phyloP scores from a whole-genome alignment of 2,113 vertebrate genomes.

The Setophaga coronata region DNA sequence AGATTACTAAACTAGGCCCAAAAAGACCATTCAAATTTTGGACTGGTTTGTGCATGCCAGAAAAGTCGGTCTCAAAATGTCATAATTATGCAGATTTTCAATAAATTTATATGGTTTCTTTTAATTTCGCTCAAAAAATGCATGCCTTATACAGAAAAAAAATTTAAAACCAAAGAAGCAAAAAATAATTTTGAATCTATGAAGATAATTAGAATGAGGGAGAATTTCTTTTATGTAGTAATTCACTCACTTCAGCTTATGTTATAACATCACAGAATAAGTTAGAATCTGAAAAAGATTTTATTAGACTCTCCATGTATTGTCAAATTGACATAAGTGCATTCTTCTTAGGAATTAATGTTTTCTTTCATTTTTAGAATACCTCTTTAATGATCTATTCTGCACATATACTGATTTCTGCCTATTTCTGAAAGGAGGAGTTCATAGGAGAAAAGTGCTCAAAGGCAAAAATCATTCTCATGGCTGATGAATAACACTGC shows the following conservation, averaged over 20 bases:
- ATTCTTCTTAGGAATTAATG: neutral
- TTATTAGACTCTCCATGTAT: neutral
- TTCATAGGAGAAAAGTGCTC: constrained; percentile 2
- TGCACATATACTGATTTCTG: neutral
- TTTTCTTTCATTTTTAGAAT: neutral
- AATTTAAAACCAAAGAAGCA: neutral
- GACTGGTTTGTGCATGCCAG: neutral
- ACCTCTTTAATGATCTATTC: neutral
- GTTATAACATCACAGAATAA: neutral
- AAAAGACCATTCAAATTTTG: neutral
- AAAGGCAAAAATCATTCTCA: constrained; percentile 17
- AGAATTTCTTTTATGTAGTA: neutral
- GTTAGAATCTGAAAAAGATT: neutral
- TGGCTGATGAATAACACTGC: neutral
- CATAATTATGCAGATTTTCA: neutral
- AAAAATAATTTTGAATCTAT: neutral
- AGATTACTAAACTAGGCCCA: neutral
- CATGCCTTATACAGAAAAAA: neutral
- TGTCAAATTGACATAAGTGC: neutral
- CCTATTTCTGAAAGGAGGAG: neutral
- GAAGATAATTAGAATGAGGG: neutral
- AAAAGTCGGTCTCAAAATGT: neutral
- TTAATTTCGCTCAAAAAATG: neutral
- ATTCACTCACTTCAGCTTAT: neutral
- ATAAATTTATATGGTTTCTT: neutral